Percentiles rank a stretch among this genome's conserved stretches.
These are phyloP conservation scores for Oceanodroma leucorhoa DNA, from an alignment of 2,797 vertebrate species.

Conservation along the genomic window DNA sequence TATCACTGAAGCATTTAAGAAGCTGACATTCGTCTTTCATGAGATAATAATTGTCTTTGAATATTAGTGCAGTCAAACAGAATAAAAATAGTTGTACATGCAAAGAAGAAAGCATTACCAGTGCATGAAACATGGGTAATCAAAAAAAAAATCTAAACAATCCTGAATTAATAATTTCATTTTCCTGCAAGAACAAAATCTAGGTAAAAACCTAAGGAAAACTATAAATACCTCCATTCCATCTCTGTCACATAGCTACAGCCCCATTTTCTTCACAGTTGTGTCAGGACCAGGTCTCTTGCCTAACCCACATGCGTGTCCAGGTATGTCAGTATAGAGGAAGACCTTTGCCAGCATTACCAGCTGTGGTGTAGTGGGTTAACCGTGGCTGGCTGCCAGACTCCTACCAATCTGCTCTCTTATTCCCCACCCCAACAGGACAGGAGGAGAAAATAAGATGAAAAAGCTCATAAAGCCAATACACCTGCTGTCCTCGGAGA, in stretches of 20 bases:
- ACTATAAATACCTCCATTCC: background rate
- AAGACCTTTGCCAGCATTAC: background rate
- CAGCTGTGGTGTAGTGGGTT: background rate
- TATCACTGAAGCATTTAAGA: background rate
- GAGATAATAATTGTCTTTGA: background rate
- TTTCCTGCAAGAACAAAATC: background rate
- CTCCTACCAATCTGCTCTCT: background rate
- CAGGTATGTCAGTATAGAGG: background rate
- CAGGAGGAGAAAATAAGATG: background rate
- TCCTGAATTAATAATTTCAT: background rate
- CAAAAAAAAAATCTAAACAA: background rate
- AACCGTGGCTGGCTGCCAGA: background rate
- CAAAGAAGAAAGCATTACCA: background rate
- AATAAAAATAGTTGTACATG: background rate
- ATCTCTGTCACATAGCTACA: rapidly evolving
- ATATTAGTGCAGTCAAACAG: background rate
- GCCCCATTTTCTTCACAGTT: background rate
- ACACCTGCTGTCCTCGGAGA: background rate
- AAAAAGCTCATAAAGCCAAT: background rate
- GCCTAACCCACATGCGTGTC: rapidly evolving
- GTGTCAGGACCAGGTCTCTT: background rate
- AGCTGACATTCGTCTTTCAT: background rate
- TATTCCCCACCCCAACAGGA: background rate
- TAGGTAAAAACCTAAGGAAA: background rate
- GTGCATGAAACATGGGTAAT: rapidly evolving